These are phyloP conservation scores for Procavia capensis DNA, from an alignment of 2,113 vertebrate species.

Conservation along the genomic window DNA sequence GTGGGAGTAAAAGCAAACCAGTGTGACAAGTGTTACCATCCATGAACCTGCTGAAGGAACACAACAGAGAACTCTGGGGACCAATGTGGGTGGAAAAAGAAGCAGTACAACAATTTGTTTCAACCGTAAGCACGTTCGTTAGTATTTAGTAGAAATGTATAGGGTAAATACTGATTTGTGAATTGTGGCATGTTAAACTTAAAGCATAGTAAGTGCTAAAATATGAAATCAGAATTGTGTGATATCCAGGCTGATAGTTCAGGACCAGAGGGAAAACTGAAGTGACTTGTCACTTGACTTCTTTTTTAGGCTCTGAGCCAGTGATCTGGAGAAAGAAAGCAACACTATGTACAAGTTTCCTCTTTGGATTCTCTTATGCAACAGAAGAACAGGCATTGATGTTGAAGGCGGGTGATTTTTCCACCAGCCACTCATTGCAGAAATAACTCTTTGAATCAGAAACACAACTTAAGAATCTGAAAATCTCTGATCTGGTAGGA, in stretches of 20 bases:
- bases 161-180: not conserved
- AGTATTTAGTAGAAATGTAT: not conserved
- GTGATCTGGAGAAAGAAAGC: slow-evolving; percentile 9
- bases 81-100: not conserved
- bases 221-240: not conserved
- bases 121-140: not conserved
- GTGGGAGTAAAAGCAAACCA: not conserved
- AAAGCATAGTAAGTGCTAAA: not conserved
- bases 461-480: not conserved
- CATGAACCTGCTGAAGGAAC: not conserved
- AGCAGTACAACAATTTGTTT: not conserved
- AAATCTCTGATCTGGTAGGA: not conserved
- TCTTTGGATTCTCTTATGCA: not conserved
- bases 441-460: not conserved
- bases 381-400: not conserved
- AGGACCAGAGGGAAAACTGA: slow-evolving; percentile 33
- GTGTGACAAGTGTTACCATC: not conserved
- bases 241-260: not conserved
- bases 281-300: slow-evolving; percentile 52
- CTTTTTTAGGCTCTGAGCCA: slow-evolving; percentile 1
- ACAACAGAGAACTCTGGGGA: not conserved
- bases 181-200: not conserved
- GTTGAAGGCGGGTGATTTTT: not conserved
- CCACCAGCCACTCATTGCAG: not conserved
- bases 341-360: not conserved